Conservation (phyloP, 2,888 invertebrate species). For the Homarus gammarus region DNA sequence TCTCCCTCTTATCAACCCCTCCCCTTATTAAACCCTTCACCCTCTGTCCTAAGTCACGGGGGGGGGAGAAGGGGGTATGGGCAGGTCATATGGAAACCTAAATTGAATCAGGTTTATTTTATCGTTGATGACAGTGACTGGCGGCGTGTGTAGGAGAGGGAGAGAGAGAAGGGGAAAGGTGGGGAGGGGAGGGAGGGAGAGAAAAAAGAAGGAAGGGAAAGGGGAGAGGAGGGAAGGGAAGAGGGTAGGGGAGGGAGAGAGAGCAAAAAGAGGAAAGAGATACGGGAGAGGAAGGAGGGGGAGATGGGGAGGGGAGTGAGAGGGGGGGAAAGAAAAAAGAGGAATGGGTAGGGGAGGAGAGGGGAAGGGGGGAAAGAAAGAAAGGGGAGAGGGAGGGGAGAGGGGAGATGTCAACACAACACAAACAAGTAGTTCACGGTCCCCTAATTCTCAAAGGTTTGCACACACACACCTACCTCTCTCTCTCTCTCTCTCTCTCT, state of each 20-base stretch:
- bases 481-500: constrained; percentile 16
- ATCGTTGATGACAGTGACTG: no score
- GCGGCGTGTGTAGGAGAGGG: not conserved
- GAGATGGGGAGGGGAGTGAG: not conserved
- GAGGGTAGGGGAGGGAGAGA: not conserved
- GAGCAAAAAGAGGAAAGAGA: constrained; percentile 10
- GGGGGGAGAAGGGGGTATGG: no score
- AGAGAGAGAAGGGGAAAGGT: not conserved
- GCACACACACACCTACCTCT: not conserved
- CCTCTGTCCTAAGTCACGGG: no score
- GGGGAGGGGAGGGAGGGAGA: not conserved
- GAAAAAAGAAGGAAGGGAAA: not conserved
- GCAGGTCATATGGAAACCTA: no score
- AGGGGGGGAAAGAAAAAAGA: not conserved
- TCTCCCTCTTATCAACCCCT: no score
- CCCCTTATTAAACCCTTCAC: no score
- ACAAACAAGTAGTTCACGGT: not conserved
- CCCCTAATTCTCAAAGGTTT: constrained; percentile 1
- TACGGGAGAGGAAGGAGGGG: not conserved
- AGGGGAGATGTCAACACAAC: not conserved
- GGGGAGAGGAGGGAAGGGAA: not conserved
- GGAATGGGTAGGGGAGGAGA: not conserved
- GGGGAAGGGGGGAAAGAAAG: constrained; percentile 2
- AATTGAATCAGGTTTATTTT: no score
- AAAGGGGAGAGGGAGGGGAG: not conserved